Base-by-base conservation (phyloP, 2,888 invertebrate species). In the Lordiphosa fenestrarum region DNA sequence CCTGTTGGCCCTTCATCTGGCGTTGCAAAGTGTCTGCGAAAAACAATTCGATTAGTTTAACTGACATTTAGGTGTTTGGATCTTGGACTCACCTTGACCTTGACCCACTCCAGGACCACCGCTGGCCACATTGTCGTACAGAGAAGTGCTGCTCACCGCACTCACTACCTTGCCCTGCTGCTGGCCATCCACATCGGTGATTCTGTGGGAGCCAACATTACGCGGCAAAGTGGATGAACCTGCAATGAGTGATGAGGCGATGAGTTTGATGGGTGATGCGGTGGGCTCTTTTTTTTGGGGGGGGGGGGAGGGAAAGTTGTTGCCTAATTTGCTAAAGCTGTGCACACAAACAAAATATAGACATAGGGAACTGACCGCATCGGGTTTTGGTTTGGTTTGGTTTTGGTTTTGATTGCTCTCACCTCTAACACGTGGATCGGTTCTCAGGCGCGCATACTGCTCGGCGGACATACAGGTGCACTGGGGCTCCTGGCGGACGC, bases 391-490 rank as follows among this genome's bases (percentile, higher is more conserved):
- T 58, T 71, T 23, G 9, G 15, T 49, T 58, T 49, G 39, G 35
- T 41, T 58, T 71, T 23, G 9, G 21, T 30, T 37, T 46, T 52
- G 49, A 38, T 55, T 58, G 52, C 60, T 85, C 85, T 86, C 87
- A 87, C 87, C 87, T 87, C 87, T 78, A 78, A 87, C 87, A 86
- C 87, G 85, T 71, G 87, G 87, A 87, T 87, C 87, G 78, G 86
- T 87, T 86, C 96, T 92, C 73, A 97, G 91, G 83, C 96, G 92
- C 71, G 95, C 95, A 88, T 95, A 95, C 90, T 97, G 97, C 90
- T 97, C 97, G 78, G 96, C 94, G 57, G 96, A 94, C 97, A 97
- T 97, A 90, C 97, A 97, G 69, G 97, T 97, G 91, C 97, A 97
- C 89, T 97, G 97, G 41, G 96, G 95, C 90, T 97, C 97, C 74